Evolutionary conservation across 2,888 invertebrate genomes (phyloP).

Genomic region (Ennomos erosarius): DNA sequence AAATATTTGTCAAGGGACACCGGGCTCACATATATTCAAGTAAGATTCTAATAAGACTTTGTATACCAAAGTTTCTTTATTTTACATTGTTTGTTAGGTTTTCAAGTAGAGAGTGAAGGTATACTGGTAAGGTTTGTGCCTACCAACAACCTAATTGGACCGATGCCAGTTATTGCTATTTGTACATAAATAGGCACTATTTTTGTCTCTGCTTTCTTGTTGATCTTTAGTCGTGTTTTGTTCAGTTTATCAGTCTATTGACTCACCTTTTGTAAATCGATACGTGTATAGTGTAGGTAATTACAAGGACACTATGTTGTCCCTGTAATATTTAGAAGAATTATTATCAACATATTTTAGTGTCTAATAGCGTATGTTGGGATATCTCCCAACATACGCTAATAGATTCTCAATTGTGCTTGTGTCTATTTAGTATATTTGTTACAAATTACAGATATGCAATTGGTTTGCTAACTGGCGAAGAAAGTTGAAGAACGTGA

Average conservation of each 20-base stretch:
- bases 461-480: slow-evolving; percentile 95
- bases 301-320: slow-evolving; percentile 1
- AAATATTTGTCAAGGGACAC: slow-evolving; percentile 90
- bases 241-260: slow-evolving; percentile 42
- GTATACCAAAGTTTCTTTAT: slow-evolving; percentile 16
- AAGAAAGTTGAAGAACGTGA: slow-evolving; percentile 90
- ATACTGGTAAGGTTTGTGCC: slow-evolving; percentile 68
- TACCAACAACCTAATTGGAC: slow-evolving; percentile 81
- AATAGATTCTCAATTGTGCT: too few species aligned
- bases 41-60: slow-evolving; percentile 58
- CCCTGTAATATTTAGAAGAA: too few species aligned
- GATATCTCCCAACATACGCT: too few species aligned
- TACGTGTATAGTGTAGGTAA: slow-evolving; percentile 9
- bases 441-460: slow-evolving; percentile 84
- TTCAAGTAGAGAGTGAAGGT: slow-evolving; percentile 51
- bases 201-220: slow-evolving; percentile 78
- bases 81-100: slow-evolving; percentile 40
- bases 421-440: neutral
- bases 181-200: slow-evolving; percentile 84
- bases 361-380: too few species aligned
- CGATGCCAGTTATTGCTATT: slow-evolving; percentile 78
- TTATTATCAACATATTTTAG: too few species aligned
- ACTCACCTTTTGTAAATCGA: slow-evolving; percentile 27
- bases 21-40: slow-evolving; percentile 91
- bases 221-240: slow-evolving; percentile 57